phyloP scores from a whole-genome alignment of 1,140 invertebrate genomes.

The Teleopsis dalmanni region DNA sequence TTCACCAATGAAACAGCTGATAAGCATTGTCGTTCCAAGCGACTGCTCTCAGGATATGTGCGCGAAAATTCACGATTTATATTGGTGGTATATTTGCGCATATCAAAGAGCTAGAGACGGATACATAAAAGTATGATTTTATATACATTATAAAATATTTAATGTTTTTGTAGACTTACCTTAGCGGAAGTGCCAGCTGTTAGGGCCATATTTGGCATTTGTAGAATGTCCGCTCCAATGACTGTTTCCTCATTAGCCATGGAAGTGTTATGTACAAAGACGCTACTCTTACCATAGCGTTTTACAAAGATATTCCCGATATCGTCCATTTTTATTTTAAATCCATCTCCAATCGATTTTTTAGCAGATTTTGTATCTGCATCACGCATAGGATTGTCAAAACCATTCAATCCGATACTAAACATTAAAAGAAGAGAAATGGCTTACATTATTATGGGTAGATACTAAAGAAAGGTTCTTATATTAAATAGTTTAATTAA shows the following conservation, averaged over 20 bases:
- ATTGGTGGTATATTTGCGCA: conserved; percentile 93
- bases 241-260: conserved; percentile 76
- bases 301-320: conserved; percentile 90
- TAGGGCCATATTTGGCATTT: conserved; percentile 74
- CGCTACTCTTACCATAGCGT: conserved; percentile 82
- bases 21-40: conserved; percentile 82
- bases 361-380: conserved; percentile 85
- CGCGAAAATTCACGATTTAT: conserved; percentile 78
- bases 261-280: conserved; percentile 77
- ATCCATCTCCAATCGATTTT: conserved; percentile 84
- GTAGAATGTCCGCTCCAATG: conserved; percentile 78
- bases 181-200: conserved; percentile 85
- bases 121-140: background rate
- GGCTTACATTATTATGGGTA: no score
- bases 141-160: background rate
- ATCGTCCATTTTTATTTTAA: conserved; percentile 94
- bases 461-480: no score
- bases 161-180: conserved; percentile 47
- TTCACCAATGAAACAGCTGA: conserved; percentile 85
- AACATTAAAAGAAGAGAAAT: background rate
- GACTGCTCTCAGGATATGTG: conserved; percentile 77
- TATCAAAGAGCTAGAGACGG: conserved; percentile 75
- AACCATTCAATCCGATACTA: conserved; percentile 85
- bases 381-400: conserved; percentile 90
- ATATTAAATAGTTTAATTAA: no score